Evolutionary conservation across 1,140 invertebrate species (phyloP), one percentile per base, ranked within the genome.

Genomic region (Penaeus vannamei): DNA sequence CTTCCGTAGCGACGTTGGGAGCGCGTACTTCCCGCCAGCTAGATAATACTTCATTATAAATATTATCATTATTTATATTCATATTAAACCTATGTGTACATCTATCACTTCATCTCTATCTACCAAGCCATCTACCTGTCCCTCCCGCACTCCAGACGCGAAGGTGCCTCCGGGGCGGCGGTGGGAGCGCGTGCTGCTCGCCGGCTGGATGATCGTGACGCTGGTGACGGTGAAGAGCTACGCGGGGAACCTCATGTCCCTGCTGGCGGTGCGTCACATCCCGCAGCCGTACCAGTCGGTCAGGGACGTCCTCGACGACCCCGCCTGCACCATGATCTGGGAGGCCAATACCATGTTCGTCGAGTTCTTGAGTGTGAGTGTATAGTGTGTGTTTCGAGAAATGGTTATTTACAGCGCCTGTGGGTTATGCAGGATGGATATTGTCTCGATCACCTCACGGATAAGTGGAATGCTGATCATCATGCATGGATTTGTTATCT

Each of bases 241-340:
- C 72, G 42, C 29, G 7, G 72, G 72, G 72, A 76, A 76, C 26
- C 72, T 76, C 26, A 76, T 76, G 72, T 76, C 72, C 29, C 42
- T 76, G 17, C 26, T 76, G 26, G 72, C 72, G 29, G 72, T 76
- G n/a, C 72, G 72, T 20, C 42, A 76, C 26, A 36, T 76, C 12
- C 72, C 72, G 17, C 72, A 76, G 72, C 72, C 72, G 7, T 76
- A 76, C 72, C 72, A 76, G 72, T 76, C 72, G 23, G 29, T 76
- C 29, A 76, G 72, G 72, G 72, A 29, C 19, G 72, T 76, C 42
- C 72, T 76, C 29, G 72, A 76, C 72, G 72, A 76, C 72, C 0
- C 72, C 29, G 32, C 72, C 26, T 20, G 29, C 26, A 76, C 72
- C 22, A 76, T 76, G 72, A 29, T 76, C n/a, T 76, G 72, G 72